Evolutionary conservation across 2,113 vertebrate genomes (phyloP).

Genomic region (Oxyura jamaicensis): DNA sequence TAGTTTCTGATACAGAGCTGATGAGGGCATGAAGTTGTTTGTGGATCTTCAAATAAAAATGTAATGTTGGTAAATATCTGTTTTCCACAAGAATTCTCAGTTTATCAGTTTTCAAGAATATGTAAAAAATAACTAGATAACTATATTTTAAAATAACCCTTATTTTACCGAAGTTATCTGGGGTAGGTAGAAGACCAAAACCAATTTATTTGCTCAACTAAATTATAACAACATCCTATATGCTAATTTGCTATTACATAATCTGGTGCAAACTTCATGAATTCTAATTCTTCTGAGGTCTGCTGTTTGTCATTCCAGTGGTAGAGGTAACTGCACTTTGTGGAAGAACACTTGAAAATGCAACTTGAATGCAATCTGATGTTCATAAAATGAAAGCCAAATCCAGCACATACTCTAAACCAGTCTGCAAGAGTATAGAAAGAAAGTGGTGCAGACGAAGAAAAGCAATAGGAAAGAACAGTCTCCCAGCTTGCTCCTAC

Average conservation of each 20-base stretch:
- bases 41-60: background rate
- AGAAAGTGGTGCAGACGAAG: rapidly evolving
- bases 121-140: background rate
- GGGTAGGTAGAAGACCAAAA: background rate
- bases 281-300: background rate
- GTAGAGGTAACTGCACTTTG: background rate
- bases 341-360: background rate
- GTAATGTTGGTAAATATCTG: background rate
- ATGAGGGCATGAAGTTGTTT: background rate
- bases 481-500: constrained; percentile 62
- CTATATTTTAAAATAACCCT: background rate
- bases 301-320: background rate
- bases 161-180: background rate
- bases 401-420: rapidly evolving
- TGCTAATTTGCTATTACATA: background rate
- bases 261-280: background rate
- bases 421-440: background rate
- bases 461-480: background rate
- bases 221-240: background rate
- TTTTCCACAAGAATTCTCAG: background rate
- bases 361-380: rapidly evolving
- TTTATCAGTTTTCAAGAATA: background rate
- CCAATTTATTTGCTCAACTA: background rate
- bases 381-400: background rate
- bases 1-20: background rate